Base-by-base conservation (phyloP, 2,797 vertebrate species). In the Ctenochaetus hawaiiensis region DNA sequence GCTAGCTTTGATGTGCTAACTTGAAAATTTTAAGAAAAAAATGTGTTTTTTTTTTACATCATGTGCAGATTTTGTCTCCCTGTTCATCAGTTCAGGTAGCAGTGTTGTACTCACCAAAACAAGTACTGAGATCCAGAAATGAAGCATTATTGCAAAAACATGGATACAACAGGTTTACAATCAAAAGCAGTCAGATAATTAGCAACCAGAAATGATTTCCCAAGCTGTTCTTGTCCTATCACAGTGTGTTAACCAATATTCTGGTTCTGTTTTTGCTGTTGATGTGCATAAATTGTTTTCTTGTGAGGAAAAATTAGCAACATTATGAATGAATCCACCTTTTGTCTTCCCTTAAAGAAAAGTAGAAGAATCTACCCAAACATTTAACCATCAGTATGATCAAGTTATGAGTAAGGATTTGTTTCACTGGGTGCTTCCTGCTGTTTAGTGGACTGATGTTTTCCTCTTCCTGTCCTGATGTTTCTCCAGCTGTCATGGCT, bases 401-500 rank as follows among this genome's bases (percentile, higher is more conserved):
- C 8, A 39, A 22, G 17, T 39, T 16, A 17, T 14, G 17, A 56
- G 6, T 43, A 16, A 68, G 17, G 17, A 30, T 37, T 44, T 45
- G 37, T 30, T 30, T 30, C 12, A 37, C 16, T 22, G 51, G 23
- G 30, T 30, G 26, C 26, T 30, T 30, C 26, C 26, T 30, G 26
- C 26, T 30, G 26, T 30, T 30, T 30, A 30, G 26, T 41, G 39
- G 39, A 11, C 8, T 41, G 39, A 30, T 41, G 39, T 41, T 41
- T 8, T 41, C 39, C 45, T 30, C 23, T 14, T 71, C 47, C 30
- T 71, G 44, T 41, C 66, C 2, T 17, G 60, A 4, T 51, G n/a
- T 60, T 16, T 62, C 48, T 72, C 56, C 85, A 86, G 80, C 63
- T 62, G 37, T 58, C 57, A 97, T 97, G 97, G 96, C 96, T 23